Evolutionary conservation across 2,113 vertebrate species (phyloP), one percentile per base, ranked within the genome.

Genomic region (Microtus pennsylvanicus): DNA sequence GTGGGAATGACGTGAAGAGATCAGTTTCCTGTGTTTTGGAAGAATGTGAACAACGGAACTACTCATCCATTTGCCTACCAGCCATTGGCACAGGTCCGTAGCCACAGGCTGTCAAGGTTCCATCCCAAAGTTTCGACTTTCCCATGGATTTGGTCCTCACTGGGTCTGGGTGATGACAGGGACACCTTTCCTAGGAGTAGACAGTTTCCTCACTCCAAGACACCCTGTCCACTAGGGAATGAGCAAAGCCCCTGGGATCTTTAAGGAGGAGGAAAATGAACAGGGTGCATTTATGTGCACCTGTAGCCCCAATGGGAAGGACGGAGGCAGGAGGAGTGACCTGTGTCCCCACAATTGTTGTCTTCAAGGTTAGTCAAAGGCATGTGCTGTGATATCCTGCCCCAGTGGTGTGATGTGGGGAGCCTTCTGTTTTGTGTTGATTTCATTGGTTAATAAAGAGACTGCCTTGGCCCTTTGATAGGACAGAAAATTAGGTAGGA

Each of bases 11-110:
- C 5, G 80, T 98, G 45, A 98, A 97, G 94, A 97, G 88, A 90
- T 97, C 97, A 0, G 90, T 98, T 96, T 98, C 92, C 88, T 86
- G 86, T 95, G 97, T 99, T 12, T 98, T 99, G n/a, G 72, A 97
- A 10, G 98, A 98, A 95, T 99, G 99, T 97, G 98, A 98, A 86
- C 94, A 90, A 28, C 94, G 28, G 81, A 98, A 80, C 45, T 97
- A 98, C 75, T 97, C 96, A 0, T 99, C 99, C 6, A 97, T 99
- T 5, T 98, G 99, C 6, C 99, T 99, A 77, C 99, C 99, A 42
- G 99, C 99, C 93, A 99, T 99, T 95, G 99, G 99, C 96, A 99
- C 99, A 99, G 99, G 99, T 99, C 94, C 87, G 98, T 67, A 11
- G 70, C 94, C 83, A 89, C 63, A 82, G 92, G 47, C 21, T 86